Evolutionary conservation across 2,888 invertebrate species (phyloP), one percentile per base, ranked within the genome.

Genomic region (Diplolepis rosae): DNA sequence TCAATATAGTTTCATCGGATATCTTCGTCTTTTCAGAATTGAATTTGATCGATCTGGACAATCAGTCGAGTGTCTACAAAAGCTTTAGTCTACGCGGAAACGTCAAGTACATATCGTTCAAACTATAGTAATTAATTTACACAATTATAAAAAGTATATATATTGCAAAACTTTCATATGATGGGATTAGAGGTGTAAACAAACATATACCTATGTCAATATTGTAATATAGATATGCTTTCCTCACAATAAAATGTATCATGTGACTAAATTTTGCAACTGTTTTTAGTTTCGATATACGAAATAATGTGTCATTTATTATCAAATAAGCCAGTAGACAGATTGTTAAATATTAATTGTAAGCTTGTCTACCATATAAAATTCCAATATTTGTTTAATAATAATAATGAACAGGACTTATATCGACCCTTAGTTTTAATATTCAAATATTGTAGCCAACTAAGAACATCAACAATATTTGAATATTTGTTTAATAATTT

Each of bases 101-200:
- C 28, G 27, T 27, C 32, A 32, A 9, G 9, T 32, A 48, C 4
- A 48, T 52, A 52, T 52, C 28, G 15, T 27, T 30, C 15, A 52
- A 52, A 28, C 52, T 52, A 13, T 52, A 15, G 28, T 52, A 52
- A 52, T 30, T 52, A 15, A 52, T 52, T 28, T 52, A 30, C 6
- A 11, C 52, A 15, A 52, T 52, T 52, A 52, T 56, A 56, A 56
- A 56, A 32, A 30, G 22, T 22, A 30, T 56, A 18, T 5, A 35
- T 52, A n/a, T n/a, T 52, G 28, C 51, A 30, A 56, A 56, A 56
- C 54, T 30, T 18, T 35, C 15, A 56, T 32, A 56, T 32, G 30
- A 30, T 11, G 30, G 54, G 18, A 54, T 32, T 54, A 9, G 28
- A 54, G 15, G 30, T 54, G 18, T 18, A 7, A 32, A 15, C 18